Percentiles rank a stretch among this genome's conserved stretches.
These are phyloP conservation scores for Tiliacea aurago DNA, from an alignment of 2,888 invertebrate species.

Conservation along the genomic window DNA sequence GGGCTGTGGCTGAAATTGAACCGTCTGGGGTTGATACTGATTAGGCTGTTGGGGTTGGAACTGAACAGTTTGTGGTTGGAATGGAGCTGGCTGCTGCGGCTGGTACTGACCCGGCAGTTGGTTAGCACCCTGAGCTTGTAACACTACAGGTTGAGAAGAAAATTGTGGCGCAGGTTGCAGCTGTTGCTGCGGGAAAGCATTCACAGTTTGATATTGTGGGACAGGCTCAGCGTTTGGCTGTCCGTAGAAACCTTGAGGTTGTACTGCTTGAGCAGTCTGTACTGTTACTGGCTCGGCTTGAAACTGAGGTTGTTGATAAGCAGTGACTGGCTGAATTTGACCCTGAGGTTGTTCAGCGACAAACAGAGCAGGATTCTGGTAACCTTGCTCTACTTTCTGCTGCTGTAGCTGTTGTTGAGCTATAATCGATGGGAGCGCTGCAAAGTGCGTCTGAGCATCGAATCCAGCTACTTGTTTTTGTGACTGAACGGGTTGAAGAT, in stretches of 20 bases:
- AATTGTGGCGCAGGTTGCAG: constrained; percentile 53
- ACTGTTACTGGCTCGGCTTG: constrained; percentile 50
- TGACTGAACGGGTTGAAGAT: constrained; percentile 73
- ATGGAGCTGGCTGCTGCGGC: constrained; percentile 70
- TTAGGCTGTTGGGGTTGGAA: constrained; percentile 69
- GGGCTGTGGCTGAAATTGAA: constrained; percentile 63
- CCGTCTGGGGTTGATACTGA: constrained; percentile 68
- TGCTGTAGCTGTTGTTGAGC: constrained; percentile 79
- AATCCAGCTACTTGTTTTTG: constrained; percentile 79
- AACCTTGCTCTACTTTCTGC: constrained; percentile 65
- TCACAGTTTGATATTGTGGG: constrained; percentile 66
- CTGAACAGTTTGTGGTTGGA: constrained; percentile 69
- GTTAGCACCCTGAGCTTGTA: constrained; percentile 65
- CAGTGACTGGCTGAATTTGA: constrained; percentile 54
- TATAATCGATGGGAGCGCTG: constrained; percentile 83
- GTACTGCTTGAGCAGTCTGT: constrained; percentile 37
- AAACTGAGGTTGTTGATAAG: constrained; percentile 65
- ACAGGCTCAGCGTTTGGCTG: constrained; percentile 58
- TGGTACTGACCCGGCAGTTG: constrained; percentile 51
- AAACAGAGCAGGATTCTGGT: constrained; percentile 73
- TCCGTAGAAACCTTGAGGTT: constrained; percentile 54
- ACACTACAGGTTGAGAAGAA: constrained; percentile 60
- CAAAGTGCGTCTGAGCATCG: constrained; percentile 82
- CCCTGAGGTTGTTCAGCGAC: constrained; percentile 68
- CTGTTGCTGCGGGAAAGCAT: constrained; percentile 55